Percentiles rank a stretch among this genome's conserved stretches.
Conservation (phyloP, 2,888 invertebrate species). For the Caenorhabditis sp. region DNA sequence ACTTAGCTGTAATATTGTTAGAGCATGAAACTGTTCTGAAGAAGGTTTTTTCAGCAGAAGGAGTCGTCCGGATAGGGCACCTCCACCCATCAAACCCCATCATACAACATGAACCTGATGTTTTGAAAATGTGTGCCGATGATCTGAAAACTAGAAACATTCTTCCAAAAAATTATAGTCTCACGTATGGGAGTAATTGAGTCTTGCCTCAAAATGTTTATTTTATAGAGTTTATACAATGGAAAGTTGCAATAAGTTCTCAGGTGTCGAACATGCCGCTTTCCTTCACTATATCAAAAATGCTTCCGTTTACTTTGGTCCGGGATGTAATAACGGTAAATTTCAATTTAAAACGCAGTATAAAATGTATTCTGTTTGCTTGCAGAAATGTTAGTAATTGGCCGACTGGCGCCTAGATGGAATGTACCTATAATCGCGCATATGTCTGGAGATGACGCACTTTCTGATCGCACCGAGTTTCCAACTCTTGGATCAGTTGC, state of each 20-base stretch:
- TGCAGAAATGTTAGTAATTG: conserved; percentile 82
- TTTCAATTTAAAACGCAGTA: background rate
- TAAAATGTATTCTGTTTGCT: background rate
- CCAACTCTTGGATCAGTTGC: conserved; percentile 82
- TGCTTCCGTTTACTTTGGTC: conserved; percentile 81
- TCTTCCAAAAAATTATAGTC: conserved; percentile 71
- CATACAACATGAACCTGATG: conserved; percentile 75
- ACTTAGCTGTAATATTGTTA: conserved; percentile 31
- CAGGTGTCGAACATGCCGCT: conserved; percentile 82
- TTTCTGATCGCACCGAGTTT: conserved; percentile 78
- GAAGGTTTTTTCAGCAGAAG: conserved; percentile 45
- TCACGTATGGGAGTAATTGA: conserved; percentile 70
- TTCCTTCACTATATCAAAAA: conserved; percentile 81
- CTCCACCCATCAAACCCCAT: conserved; percentile 72
- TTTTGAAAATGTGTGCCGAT: conserved; percentile 73
- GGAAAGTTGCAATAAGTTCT: conserved; percentile 80
- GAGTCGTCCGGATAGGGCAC: conserved; percentile 72
- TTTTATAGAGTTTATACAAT: conserved; percentile 78
- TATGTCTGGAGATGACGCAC: conserved; percentile 81
- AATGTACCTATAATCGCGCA: conserved; percentile 82
- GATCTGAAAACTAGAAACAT: conserved; percentile 73
- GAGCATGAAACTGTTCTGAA: no score
- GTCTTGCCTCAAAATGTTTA: background rate
- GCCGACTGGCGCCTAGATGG: conserved; percentile 81
- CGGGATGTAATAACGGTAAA: conserved; percentile 82